Evolutionary conservation across 2,797 vertebrate genomes (phyloP).

Genomic region (Benthosema pterotum): DNA sequence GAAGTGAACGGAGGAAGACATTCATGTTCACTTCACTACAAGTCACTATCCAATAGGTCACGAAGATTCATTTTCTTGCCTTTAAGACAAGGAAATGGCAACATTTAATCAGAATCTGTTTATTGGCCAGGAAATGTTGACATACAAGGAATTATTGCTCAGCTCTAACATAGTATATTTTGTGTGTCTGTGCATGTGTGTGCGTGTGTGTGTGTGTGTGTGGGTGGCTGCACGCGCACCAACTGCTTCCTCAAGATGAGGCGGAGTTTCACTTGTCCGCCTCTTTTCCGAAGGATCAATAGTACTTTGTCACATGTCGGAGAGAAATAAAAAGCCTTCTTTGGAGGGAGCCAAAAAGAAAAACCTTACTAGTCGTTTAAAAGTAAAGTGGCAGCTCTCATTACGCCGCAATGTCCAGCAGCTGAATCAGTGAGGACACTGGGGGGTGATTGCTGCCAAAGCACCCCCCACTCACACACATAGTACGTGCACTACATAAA

Average conservation of each 20-base stretch:
- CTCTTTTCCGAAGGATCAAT: slow-evolving; percentile 81
- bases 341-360: slow-evolving; percentile 49
- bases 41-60: too few species aligned
- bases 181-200: slow-evolving; percentile 8
- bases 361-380: slow-evolving; percentile 59
- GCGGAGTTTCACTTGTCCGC: slow-evolving; percentile 43
- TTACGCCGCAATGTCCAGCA: slow-evolving; percentile 53
- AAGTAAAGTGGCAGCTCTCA: slow-evolving; percentile 55
- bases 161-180: slow-evolving; percentile 16
- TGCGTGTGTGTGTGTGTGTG: slow-evolving; percentile 15
- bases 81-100: too few species aligned
- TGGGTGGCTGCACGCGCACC: slow-evolving; percentile 9
- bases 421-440: slow-evolving; percentile 8
- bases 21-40: too few species aligned
- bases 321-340: slow-evolving; percentile 72
- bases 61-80: too few species aligned
- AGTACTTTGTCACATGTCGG: slow-evolving; percentile 75
- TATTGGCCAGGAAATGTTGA: too few species aligned
- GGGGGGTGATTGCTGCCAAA: too few species aligned
- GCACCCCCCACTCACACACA: slow-evolving; percentile 7
- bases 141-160: too few species aligned
- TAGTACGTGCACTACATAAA: slow-evolving; percentile 20
- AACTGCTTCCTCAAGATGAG: slow-evolving; percentile 37
- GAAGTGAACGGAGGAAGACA: too few species aligned
- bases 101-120: too few species aligned